Conservation (phyloP, 2,113 vertebrate species). For the Brachypodius melanocephalos region DNA sequence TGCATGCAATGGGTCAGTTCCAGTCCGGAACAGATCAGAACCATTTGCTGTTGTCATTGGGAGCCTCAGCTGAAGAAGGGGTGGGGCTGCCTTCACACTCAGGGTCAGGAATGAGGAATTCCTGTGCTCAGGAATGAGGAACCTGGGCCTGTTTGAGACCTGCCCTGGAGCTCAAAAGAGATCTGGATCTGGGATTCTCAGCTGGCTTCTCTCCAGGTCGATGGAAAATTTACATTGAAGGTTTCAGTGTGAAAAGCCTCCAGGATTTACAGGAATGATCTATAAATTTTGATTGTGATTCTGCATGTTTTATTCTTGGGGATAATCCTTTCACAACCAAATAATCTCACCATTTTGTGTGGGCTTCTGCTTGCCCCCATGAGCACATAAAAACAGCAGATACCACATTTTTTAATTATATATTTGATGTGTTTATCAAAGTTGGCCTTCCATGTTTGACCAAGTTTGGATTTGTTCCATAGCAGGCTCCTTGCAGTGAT, state of each 20-base stretch:
- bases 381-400: background rate
- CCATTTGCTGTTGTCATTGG: background rate
- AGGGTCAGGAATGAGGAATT: background rate
- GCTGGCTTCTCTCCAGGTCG: background rate
- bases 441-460: background rate
- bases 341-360: background rate
- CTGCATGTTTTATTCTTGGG: background rate
- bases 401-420: background rate
- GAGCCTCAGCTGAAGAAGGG: background rate
- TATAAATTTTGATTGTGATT: background rate
- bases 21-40: background rate
- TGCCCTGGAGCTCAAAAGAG: background rate
- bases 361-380: background rate
- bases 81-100: background rate
- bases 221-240: background rate
- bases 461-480: background rate
- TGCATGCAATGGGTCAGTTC: background rate
- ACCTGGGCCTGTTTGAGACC: background rate
- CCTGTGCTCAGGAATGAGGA: background rate
- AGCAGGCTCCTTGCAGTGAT: background rate
- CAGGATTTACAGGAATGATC: background rate
- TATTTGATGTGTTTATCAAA: background rate
- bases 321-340: background rate
- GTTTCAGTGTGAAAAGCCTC: background rate
- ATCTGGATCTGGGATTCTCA: background rate